Base-by-base conservation (phyloP, 2,888 invertebrate genomes). In the Macrosoma leucophasiata region DNA sequence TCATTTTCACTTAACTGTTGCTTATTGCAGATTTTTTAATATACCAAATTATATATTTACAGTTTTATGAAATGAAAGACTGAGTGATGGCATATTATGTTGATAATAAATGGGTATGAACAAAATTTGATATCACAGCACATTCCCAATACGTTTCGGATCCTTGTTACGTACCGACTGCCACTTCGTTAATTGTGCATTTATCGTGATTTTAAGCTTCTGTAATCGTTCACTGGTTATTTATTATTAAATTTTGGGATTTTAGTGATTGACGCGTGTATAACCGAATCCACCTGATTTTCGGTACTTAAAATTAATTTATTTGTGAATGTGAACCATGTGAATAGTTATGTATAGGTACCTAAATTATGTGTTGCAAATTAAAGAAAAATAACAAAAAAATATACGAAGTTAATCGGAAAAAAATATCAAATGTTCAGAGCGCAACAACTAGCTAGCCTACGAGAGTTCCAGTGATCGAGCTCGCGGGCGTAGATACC, bases 41-140 rank as follows among this genome's bases (percentile, higher is more conserved):
- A 30, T 28, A 13, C 13, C 57, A 59, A 53, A 46, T 51, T 57
- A 50, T 61, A 58, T 65, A 58, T 60, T 56, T 59, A 62, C 59
- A 62, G 57, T 60, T 67, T 64, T 61, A 66, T 60, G 56, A 65
- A 74, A 62, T 62, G 66, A 68, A 79, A 81, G 79, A 81, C 79
- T 79, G 79, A 79, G 56, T 62, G 68, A 60, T 69, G 68, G 69
- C 68, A 68, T 71, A 59, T 69, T 69, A 66, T 48, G 58, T 63
- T 66, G 49, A 49, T 38, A 47, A 43, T 36, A 48, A 53, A 53
- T 47, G 51, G 53, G 45, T 55, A 53, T 38, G 51, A 52, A 48
- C 46, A 41, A 41, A 51, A 41, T 20, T 44, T 42, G n/a, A n/a
- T 41, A 43, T 36, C 33, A 52, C 43, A 52, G 58, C 64, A 67